Base-by-base conservation (phyloP, 2,888 invertebrate species). In the Criorhina ranunculi region DNA sequence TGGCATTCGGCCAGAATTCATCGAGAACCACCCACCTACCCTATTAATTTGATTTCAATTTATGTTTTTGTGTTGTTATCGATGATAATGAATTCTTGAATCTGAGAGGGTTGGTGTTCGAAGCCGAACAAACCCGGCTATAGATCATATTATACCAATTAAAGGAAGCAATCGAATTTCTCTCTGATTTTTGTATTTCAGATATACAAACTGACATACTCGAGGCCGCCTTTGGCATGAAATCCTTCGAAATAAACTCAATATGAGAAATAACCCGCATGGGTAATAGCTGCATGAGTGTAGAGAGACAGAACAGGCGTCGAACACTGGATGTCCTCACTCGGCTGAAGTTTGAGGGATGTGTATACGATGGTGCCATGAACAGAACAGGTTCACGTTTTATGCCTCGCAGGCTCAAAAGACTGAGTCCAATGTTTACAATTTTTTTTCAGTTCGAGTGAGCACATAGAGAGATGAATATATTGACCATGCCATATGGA, bases 251-350 rank as follows among this genome's bases (percentile, higher is more conserved):
- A 83, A 83, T 83, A 73, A 83, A 79, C 79, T 79, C 73, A 79
- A 83, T 83, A 83, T 79, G 83, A 76, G 81, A 73, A 73, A 79
- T 73, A 83, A 83, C 83, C 83, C 83, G 79, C 79, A 83, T 83
- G 72, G 77, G 46, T 55, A 78, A 42, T 59, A 60, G 59, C 60
- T 67, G 44, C 31, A 53, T 51, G 64, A 24, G 46, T 49, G 49
- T 49, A 15, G 76, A 60, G 53, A 77, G 60, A 37, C n/a, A 49
- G 72, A 60, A 35, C n/a, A 49, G 72, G 72, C 67, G 70, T 46
- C 49, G 73, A 73, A 79, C 62, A 49, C 66, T 66, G 46, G 60
- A 53, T 70, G 64, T 70, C 69, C 81, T 70, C 81, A 59, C 72
- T 49, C 24, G 49, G 8, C 40, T 15, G 24, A 24, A 24, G 29